Base-by-base conservation (phyloP, 2,888 invertebrate genomes). In the Oxycera nigricornis region DNA sequence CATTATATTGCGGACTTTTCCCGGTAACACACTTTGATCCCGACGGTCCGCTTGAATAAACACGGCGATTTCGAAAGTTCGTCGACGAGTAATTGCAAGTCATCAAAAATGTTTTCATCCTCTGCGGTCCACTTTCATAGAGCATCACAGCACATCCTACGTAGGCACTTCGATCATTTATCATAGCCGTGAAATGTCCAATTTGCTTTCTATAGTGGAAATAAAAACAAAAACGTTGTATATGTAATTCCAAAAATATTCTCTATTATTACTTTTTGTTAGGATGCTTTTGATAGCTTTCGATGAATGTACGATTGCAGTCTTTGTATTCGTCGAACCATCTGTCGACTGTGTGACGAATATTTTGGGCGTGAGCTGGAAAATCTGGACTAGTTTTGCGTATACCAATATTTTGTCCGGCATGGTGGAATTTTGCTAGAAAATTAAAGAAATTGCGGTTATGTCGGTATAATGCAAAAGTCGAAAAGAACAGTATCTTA, bases 131-230 rank as follows among this genome's bases (percentile, higher is more conserved):
- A 22, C 57, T 61, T 17, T 67, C 35, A 41, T 62, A 76, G 7
- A 70, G 52, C 72, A 76, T 74, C 17, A 74, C 41, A 7, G 76
- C 77, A 76, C 78, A 78, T 31, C 77, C 78, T 26, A 78, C 20
- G 22, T 72, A 46, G 57, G 57, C 59, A 28, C 74, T 57, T 30
- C 67, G 67, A 74, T 77, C 78, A 52, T 65, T 55, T 2, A 76
- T 75, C 73, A 80, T 76, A 9, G 76, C 75, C 3, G 79, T 78
- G 72, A 79, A 79, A 67, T 80, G 80, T 0, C 79, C 79, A 41
- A 77, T 76, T 68, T 72, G 65, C 73, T 78, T 78, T 22, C 77
- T 77, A 1, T 14, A 57, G 6, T n/a, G 24, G 11, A 30, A 26
- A 11, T 22, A 22, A 22, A 55, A n/a, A n/a, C n/a, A n/a, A n/a